Percentiles rank a stretch among this genome's conserved stretches.
These are phyloP conservation scores for Craniophora ligustri DNA, from an alignment of 2,888 invertebrate species.

Conservation along the genomic window DNA sequence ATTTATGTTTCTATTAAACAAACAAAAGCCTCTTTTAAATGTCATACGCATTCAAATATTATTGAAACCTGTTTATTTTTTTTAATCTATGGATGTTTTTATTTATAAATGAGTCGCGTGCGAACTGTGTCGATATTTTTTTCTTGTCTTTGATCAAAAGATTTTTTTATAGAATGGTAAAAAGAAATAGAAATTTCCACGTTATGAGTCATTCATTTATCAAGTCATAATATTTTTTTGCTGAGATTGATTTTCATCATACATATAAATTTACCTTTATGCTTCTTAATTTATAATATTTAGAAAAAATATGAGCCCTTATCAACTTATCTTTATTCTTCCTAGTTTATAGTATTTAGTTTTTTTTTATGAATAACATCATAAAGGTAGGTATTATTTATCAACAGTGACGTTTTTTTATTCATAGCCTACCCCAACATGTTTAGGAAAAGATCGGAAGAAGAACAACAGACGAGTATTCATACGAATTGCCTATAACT, in stretches of 20 bases:
- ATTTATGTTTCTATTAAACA: constrained; percentile 47
- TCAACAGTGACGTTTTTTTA: constrained; percentile 22
- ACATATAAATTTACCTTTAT: too few species aligned
- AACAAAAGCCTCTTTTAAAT: constrained; percentile 51
- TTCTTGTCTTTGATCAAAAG: too few species aligned
- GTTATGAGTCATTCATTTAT: too few species aligned
- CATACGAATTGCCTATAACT: too few species aligned
- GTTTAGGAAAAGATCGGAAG: too few species aligned
- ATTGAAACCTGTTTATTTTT: constrained; percentile 22
- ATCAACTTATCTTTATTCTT: too few species aligned
- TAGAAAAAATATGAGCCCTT: too few species aligned
- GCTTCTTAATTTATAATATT: constrained; percentile 16
- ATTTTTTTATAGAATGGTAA: too few species aligned
- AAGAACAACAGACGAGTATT: too few species aligned
- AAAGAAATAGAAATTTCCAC: too few species aligned
- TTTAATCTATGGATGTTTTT: constrained; percentile 1
- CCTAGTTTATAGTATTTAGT: constrained; percentile 11
- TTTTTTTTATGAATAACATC: constrained; percentile 12
- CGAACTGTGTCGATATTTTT: neutral
- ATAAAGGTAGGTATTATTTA: constrained; percentile 12
- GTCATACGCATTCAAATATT: constrained; percentile 32
- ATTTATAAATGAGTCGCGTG: constrained; percentile 8
- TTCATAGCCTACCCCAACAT: too few species aligned
- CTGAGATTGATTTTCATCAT: constrained; percentile 6
- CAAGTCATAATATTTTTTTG: too few species aligned